These are phyloP conservation scores for Tubulanus polymorphus DNA, from an alignment of 2,888 invertebrate genomes.

Conservation along the genomic window DNA sequence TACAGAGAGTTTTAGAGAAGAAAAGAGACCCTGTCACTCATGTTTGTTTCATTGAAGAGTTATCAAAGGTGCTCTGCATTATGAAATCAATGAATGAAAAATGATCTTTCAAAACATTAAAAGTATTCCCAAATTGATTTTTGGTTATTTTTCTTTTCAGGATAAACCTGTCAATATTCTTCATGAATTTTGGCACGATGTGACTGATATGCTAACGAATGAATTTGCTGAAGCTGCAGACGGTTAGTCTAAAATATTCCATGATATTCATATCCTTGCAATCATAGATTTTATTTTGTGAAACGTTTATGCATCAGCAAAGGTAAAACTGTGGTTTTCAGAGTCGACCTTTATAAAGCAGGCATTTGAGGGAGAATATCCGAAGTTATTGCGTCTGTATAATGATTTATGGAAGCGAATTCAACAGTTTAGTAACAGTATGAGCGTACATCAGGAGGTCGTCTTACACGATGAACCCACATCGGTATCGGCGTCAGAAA, in stretches of 20 bases:
- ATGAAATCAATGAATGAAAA: too few relatives aligned
- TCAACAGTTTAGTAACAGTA: slow-evolving; percentile 54
- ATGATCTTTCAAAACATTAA: too few relatives aligned
- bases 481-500: too few relatives aligned
- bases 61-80: slow-evolving; percentile 42
- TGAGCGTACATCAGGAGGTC: slow-evolving; percentile 24
- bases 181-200: slow-evolving; percentile 60
- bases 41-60: slow-evolving; percentile 59
- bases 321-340: too few relatives aligned
- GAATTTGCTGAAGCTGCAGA: slow-evolving; percentile 57
- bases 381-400: slow-evolving; percentile 76
- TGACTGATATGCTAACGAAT: slow-evolving; percentile 55
- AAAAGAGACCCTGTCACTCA: slow-evolving; percentile 57
- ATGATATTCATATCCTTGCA: too few relatives aligned
- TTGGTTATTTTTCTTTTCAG: slow-evolving; percentile 28
- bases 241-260: slow-evolving; percentile 38
- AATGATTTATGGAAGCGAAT: slow-evolving; percentile 71
- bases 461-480: slow-evolving; percentile 17
- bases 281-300: too few relatives aligned
- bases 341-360: slow-evolving; percentile 63
- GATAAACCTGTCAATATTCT: slow-evolving; percentile 43
- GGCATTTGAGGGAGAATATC: slow-evolving; percentile 82
- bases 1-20: slow-evolving; percentile 59
- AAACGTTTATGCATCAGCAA: too few relatives aligned
- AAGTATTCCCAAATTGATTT: too few relatives aligned